Evolutionary conservation across 1,140 invertebrate genomes (phyloP).

Genomic region (Neuroterus valhalla): DNA sequence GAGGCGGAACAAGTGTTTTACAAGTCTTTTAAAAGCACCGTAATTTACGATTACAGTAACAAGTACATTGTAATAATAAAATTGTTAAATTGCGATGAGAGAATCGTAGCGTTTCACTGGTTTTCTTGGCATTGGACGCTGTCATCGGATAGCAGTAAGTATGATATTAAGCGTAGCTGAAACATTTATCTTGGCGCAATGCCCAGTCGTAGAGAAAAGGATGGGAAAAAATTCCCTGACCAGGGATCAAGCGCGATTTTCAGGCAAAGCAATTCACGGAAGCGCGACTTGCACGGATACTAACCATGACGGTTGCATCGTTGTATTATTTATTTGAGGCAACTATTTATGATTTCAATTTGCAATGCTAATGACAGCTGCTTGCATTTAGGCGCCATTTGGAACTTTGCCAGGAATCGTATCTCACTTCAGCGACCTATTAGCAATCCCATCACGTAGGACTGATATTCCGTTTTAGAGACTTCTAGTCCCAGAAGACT

Average conservation of each 20-base stretch:
- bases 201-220: slow-evolving; percentile 4
- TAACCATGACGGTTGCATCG: neutral
- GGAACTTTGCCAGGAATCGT: slow-evolving; percentile 50
- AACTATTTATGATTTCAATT: slow-evolving; percentile 57
- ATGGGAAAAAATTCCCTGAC: neutral
- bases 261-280: slow-evolving; percentile 11
- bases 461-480: slow-evolving; percentile 34
- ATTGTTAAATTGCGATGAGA: slow-evolving; percentile 15
- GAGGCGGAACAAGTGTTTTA: neutral
- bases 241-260: slow-evolving; percentile 15
- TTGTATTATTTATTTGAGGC: slow-evolving; percentile 46
- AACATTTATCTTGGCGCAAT: slow-evolving; percentile 21
- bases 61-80: neutral
- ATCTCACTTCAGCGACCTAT: slow-evolving; percentile 47
- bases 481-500: neutral
- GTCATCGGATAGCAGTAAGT: slow-evolving; percentile 22
- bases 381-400: slow-evolving; percentile 56
- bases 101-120: neutral
- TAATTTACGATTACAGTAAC: neutral
- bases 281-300: slow-evolving; percentile 19
- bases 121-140: slow-evolving; percentile 3
- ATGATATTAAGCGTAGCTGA: slow-evolving; percentile 27
- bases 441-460: slow-evolving; percentile 49
- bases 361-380: slow-evolving; percentile 61
- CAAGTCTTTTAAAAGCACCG: neutral